Evolutionary conservation across 2,797 vertebrate species (phyloP), one percentile per base, ranked within the genome.

Genomic region (Serranus cabrilla): DNA sequence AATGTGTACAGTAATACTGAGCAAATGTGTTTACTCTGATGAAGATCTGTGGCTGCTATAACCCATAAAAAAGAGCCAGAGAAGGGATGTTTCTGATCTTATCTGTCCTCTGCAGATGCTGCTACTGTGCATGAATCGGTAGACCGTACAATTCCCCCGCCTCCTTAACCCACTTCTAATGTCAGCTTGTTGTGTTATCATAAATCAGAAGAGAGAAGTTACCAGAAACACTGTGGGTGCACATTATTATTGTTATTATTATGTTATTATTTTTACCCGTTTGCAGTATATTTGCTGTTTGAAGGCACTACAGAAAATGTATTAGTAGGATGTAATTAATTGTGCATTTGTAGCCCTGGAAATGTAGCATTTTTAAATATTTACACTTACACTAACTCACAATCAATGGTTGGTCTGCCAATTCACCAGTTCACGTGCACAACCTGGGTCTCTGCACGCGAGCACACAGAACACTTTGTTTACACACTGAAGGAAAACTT

Each of bases 31-130:
- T 60, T 14, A 42, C 31, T 61, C 1, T 0, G 20, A 43, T 47
- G 3, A 61, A 82, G 64, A 83, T 89, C 51, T 59, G 6, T 23
- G 42, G 4, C 3, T 59, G 27, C 20, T 57, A 78, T 78, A 79
- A 61, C 25, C 54, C 3, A 45, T 23, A 43, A 34, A 80, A 20
- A 43, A 11, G 9, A 49, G 45, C 2, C 8, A 34, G 0, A 50
- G 1, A 23, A 16, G 10, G 5, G 27, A 5, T 25, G 63, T 50
- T 17, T 0, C 16, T 63, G 84, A 90, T 91, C 66, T 86, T 90
- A 91, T 91, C 89, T 77, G 23, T 17, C 11, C 4, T 46, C 46
- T 81, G 80, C 86, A 89, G 54, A 70, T 54, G 51, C 39, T 18
- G 34, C 47, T 71, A 11, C 6, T 49, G 11, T 76, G 66, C 68